phyloP scores from a whole-genome alignment of 2,113 vertebrate species.

The Semicossyphus pulcher region DNA sequence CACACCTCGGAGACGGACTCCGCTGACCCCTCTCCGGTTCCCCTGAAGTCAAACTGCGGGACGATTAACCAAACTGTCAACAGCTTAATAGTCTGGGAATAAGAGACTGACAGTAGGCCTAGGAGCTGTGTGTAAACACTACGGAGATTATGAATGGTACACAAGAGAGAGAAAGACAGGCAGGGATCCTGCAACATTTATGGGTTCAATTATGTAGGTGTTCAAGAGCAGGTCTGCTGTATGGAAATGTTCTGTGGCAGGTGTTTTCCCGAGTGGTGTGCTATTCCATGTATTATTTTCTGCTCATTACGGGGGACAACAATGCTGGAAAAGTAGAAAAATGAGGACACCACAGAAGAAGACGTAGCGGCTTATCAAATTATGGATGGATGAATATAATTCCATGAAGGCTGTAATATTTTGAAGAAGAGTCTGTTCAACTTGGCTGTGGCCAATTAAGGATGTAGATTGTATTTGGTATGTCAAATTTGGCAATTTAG shows the following conservation, averaged over 20 bases:
- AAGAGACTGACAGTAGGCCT: conserved; percentile 69
- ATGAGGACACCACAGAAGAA: conserved; percentile 2
- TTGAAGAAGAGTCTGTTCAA: too few relatives aligned
- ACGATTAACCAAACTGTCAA: conserved; percentile 78
- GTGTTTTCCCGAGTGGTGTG: conserved; percentile 14
- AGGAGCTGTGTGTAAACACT: conserved; percentile 62
- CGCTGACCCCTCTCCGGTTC: conserved; percentile 54
- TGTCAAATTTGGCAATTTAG: too few relatives aligned
- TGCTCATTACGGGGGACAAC: conserved; percentile 11
- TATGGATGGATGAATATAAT: too few relatives aligned
- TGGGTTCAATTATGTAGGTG: conserved; percentile 32
- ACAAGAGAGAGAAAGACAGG: conserved; percentile 35
- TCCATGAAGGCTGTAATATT: too few relatives aligned
- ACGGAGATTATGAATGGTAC: conserved; percentile 47
- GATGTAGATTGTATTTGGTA: too few relatives aligned
- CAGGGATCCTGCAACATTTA: conserved; percentile 43
- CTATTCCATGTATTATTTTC: conserved; percentile 9
- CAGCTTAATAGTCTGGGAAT: conserved; percentile 74
- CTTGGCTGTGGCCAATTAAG: too few relatives aligned
- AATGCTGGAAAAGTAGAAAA: neutral
- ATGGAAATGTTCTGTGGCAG: conserved; percentile 3
- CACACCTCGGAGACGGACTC: conserved; percentile 60
- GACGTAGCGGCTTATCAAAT: too few relatives aligned
- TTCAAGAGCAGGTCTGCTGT: conserved; percentile 3
- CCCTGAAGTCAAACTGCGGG: conserved; percentile 68